phyloP scores from a whole-genome alignment of 2,888 invertebrate genomes.

The Galerucella calmariensis region DNA sequence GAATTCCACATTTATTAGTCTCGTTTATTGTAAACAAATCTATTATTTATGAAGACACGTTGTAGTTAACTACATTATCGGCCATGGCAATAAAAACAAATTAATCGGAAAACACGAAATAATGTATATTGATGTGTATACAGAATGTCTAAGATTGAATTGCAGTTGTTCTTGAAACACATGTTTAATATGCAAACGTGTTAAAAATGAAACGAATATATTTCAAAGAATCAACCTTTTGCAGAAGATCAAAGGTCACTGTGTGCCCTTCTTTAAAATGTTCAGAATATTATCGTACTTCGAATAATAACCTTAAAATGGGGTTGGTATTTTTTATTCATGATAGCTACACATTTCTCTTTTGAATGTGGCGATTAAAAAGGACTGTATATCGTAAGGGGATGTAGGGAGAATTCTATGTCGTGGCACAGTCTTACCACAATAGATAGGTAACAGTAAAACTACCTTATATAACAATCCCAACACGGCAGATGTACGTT shows the following conservation, averaged over 20 bases:
- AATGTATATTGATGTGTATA: no score
- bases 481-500: background rate
- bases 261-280: no score
- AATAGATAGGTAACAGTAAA: conserved; percentile 3
- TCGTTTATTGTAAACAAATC: no score
- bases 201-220: background rate
- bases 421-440: background rate
- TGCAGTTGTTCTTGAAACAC: background rate
- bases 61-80: no score
- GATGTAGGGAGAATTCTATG: background rate
- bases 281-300: background rate
- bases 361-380: background rate
- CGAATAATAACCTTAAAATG: background rate
- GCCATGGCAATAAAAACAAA: no score
- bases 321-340: background rate
- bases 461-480: background rate
- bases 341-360: background rate
- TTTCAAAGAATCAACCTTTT: no score
- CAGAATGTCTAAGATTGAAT: no score
- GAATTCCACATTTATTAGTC: no score
- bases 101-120: no score
- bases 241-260: no score
- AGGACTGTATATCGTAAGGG: background rate
- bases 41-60: no score
- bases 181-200: background rate